A percentile compares a stretch with the other conserved stretches of the same genome.
These are phyloP conservation scores for Acanthacorydalis orientalis DNA, from an alignment of 2,888 invertebrate species.

Conservation along the genomic window DNA sequence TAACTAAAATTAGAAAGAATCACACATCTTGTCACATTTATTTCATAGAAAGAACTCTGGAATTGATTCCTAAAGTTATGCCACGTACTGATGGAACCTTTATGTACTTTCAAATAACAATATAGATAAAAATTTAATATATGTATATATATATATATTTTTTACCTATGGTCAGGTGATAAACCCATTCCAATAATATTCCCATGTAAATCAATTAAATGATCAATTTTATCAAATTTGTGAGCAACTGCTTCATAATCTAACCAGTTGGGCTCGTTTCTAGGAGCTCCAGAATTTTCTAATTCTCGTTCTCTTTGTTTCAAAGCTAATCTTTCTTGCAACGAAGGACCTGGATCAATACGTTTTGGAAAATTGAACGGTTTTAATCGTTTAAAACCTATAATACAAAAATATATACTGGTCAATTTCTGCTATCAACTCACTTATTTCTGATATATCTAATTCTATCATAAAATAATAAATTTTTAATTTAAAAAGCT, in stretches of 20 bases:
- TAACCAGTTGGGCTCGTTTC: constrained; percentile 45
- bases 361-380: constrained; percentile 48
- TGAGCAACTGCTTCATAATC: constrained; percentile 50
- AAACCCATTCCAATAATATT: constrained; percentile 78
- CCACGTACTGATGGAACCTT: no score
- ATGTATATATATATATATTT: constrained; percentile 1
- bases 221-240: constrained; percentile 58
- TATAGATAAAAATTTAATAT: no score
- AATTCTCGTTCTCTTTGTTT: constrained; percentile 33
- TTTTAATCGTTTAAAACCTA: constrained; percentile 52
- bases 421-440: no score
- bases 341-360: constrained; percentile 48
- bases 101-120: no score
- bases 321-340: constrained; percentile 46
- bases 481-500: no score
- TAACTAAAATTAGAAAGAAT: no score
- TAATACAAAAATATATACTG: background rate
- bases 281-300: constrained; percentile 25
- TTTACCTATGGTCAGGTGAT: constrained; percentile 60
- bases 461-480: no score
- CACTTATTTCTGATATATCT: no score
- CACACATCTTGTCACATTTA: no score
- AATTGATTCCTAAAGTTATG: no score
- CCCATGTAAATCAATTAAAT: constrained; percentile 66
- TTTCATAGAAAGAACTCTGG: no score